phyloP scores from a whole-genome alignment of 2,888 invertebrate species.

The Strigamia transsilvanica region DNA sequence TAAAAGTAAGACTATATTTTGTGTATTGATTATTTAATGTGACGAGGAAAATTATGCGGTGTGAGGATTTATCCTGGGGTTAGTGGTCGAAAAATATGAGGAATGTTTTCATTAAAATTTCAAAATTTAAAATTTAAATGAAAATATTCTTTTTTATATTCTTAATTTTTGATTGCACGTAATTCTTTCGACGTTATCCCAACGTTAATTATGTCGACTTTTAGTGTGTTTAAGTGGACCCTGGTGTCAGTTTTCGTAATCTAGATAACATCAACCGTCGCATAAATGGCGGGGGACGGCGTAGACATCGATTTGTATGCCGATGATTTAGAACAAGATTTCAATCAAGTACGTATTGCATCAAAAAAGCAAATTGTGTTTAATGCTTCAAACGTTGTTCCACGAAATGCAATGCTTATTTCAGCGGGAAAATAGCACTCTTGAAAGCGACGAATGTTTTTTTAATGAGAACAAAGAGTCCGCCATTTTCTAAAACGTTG shows the following conservation, averaged over 20 bases:
- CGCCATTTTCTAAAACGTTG: constrained; percentile 29
- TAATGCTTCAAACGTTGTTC: background rate
- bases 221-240: background rate
- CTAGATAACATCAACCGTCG: background rate
- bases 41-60: too few species aligned
- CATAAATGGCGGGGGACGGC: constrained; percentile 76
- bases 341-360: constrained; percentile 73
- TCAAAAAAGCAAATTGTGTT: background rate
- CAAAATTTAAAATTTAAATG: too few species aligned
- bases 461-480: constrained; percentile 17
- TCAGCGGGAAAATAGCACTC: background rate
- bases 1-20: too few species aligned
- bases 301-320: constrained; percentile 96
- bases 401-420: background rate
- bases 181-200: too few species aligned
- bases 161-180: too few species aligned
- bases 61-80: too few species aligned
- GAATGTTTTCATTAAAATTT: too few species aligned
- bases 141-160: too few species aligned
- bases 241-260: background rate
- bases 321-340: constrained; percentile 95
- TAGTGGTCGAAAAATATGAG: too few species aligned
- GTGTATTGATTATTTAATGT: too few species aligned
- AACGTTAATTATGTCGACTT: too few species aligned
- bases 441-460: background rate